A percentile compares a stretch with the other conserved stretches of the same genome.
Conservation (phyloP, 2,113 vertebrate genomes). For the Peromyscus californicus region DNA sequence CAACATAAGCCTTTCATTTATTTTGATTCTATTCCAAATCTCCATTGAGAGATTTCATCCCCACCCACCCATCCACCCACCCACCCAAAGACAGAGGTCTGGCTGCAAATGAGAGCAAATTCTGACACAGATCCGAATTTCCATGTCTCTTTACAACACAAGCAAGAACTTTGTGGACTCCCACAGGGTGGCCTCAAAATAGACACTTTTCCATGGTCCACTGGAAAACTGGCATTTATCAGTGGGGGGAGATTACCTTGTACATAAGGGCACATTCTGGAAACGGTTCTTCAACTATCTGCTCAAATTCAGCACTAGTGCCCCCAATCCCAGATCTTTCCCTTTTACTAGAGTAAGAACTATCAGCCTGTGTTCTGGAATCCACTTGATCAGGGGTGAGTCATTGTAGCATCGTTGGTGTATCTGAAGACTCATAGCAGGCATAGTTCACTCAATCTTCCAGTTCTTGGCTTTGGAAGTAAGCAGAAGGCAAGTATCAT, state of each 20-base stretch:
- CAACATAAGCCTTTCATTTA: constrained; percentile 91
- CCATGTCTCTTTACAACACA: constrained; percentile 95
- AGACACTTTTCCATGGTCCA: constrained; percentile 92
- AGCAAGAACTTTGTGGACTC: constrained; percentile 93
- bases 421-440: constrained; percentile 93
- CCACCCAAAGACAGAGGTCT: constrained; percentile 92
- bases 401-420: constrained; percentile 92
- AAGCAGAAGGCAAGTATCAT: constrained; percentile 94
- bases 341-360: constrained; percentile 90
- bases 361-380: constrained; percentile 90
- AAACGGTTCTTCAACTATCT: constrained; percentile 93
- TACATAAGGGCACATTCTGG: constrained; percentile 95
- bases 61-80: constrained; percentile 70
- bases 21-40: constrained; percentile 91
- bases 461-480: constrained; percentile 91
- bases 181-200: constrained; percentile 96
- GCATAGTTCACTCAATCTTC: constrained; percentile 90
- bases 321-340: constrained; percentile 93
- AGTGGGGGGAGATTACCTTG: constrained; percentile 93
- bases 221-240: constrained; percentile 95
- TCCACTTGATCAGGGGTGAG: constrained; percentile 88
- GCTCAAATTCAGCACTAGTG: constrained; percentile 90
- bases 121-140: constrained; percentile 94
- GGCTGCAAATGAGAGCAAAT: constrained; percentile 95
- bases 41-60: constrained; percentile 91